Evolutionary conservation across 2,888 invertebrate genomes (phyloP), one percentile per base, ranked within the genome.

Genomic region (Endomychus coccineus): DNA sequence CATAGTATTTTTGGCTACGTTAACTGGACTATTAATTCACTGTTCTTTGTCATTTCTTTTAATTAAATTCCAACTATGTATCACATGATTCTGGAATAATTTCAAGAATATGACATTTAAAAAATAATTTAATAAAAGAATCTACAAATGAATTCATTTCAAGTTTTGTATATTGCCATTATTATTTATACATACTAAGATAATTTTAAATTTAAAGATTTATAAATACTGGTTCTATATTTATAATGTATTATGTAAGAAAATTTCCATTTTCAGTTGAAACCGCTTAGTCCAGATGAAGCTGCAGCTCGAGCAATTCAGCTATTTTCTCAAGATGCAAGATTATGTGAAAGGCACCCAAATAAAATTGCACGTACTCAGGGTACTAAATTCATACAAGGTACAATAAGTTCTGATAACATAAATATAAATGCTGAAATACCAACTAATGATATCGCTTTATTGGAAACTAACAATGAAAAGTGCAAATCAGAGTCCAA

Each of bases 291-390:
- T 41, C 82, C 87, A 43, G 88, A 94, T 71, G 84, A 90, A 67
- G 90, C 92, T 34, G 94, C 94, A 16, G 87, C 87, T 1, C 79
- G 83, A 58, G 92, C 94, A 6, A 79, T 94, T 49, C 82, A 86
- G 55, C 69, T 94, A 42, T 88, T 88, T 61, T 83, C 83, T 41
- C 78, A 83, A 62, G 88, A 90, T 58, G 89, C 89, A 13, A 73
- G 77, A 48, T 71, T 92, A 16, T 92, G 92, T 69, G 88, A 86
- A 63, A 74, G 73, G 41, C 77, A 78, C 50, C 75, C 75, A 6
- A 79, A 75, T 53, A 83, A 85, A 72, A 77, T 83, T 46, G 76
- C 83, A 27, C 71, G 80, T 50, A 83, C 81, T 38, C 61, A 66
- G 21, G 34, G 12, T 10, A 19, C 6, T 7, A 6, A 19, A n/a